Evolutionary conservation across 2,113 vertebrate species (phyloP).

Genomic region (Aspidoscelis tigris): DNA sequence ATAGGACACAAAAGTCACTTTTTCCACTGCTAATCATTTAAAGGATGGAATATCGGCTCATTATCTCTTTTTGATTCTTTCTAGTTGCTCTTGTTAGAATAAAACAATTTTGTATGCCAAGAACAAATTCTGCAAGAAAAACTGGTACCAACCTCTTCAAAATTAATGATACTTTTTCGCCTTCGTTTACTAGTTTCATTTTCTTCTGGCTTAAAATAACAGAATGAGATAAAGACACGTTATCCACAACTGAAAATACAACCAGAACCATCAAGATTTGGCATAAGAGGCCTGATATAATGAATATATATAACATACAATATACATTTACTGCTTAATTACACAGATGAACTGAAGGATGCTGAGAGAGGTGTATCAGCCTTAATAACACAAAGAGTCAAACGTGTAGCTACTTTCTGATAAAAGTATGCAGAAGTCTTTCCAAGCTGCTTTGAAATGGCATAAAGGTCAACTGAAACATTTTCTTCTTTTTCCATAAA

Average conservation of each 20-base stretch:
- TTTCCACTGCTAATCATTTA: neutral
- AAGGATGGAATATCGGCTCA: neutral
- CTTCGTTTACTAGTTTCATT: constrained; percentile 90
- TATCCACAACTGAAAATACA: neutral
- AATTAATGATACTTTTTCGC: constrained; percentile 79
- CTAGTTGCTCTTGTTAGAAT: too few species aligned
- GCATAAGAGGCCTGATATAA: neutral
- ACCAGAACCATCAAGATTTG: neutral
- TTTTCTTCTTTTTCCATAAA: neutral
- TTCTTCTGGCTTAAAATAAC: constrained; percentile 79
- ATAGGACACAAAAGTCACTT: neutral
- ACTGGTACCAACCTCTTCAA: constrained; percentile 85
- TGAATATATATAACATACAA: neutral
- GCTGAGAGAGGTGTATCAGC: neutral
- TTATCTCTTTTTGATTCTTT: neutral
- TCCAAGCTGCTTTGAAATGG: neutral
- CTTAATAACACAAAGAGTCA: accelerated
- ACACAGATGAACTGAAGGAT: neutral
- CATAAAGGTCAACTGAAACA: neutral
- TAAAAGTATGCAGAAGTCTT: neutral
- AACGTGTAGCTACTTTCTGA: neutral
- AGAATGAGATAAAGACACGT: constrained; percentile 38
- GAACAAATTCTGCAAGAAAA: neutral
- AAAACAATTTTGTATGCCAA: neutral
- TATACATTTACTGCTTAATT: neutral